Evolutionary conservation across 2,888 invertebrate genomes (phyloP).

Genomic region (Tetranychus truncatus): DNA sequence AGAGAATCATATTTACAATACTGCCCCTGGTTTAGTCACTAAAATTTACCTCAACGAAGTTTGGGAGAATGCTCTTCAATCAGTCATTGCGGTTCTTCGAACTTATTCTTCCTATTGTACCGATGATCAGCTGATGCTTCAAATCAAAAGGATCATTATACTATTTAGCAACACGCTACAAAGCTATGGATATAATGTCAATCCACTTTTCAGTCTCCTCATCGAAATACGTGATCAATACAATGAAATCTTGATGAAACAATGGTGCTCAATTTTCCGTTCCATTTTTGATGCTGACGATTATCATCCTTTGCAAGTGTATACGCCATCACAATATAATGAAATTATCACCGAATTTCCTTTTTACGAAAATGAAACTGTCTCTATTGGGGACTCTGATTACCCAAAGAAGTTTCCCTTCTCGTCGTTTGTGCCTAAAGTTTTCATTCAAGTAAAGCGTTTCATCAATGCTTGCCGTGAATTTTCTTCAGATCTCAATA

Average conservation of each 20-base stretch:
- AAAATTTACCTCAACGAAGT: constrained; percentile 76
- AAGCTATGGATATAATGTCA: constrained; percentile 75
- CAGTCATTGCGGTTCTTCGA: constrained; percentile 65
- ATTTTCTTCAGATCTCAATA: constrained; percentile 70
- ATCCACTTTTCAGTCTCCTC: constrained; percentile 65
- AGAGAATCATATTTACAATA: constrained; percentile 89
- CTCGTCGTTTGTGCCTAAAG: constrained; percentile 84
- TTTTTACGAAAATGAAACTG: constrained; percentile 51
- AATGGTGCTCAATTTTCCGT: constrained; percentile 86
- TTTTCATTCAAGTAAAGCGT: constrained; percentile 90
- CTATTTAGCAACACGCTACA: constrained; percentile 78
- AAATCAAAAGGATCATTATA: constrained; percentile 87
- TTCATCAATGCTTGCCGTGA: constrained; percentile 91
- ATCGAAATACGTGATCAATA: constrained; percentile 91
- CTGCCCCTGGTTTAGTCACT: constrained; percentile 70
- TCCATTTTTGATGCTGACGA: constrained; percentile 75
- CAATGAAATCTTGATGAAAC: constrained; percentile 85
- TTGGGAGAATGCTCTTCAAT: constrained; percentile 68
- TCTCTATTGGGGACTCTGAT: not conserved
- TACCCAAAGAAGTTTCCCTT: constrained; percentile 66
- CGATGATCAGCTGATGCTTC: constrained; percentile 74
- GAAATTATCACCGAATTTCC: constrained; percentile 74
- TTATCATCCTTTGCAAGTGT: constrained; percentile 67
- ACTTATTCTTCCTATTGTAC: constrained; percentile 81
- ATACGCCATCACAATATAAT: constrained; percentile 34